A percentile compares a stretch with the other conserved stretches of the same genome.
phyloP scores from a whole-genome alignment of 2,888 invertebrate species.

The Drosophila nr. fundita region DNA sequence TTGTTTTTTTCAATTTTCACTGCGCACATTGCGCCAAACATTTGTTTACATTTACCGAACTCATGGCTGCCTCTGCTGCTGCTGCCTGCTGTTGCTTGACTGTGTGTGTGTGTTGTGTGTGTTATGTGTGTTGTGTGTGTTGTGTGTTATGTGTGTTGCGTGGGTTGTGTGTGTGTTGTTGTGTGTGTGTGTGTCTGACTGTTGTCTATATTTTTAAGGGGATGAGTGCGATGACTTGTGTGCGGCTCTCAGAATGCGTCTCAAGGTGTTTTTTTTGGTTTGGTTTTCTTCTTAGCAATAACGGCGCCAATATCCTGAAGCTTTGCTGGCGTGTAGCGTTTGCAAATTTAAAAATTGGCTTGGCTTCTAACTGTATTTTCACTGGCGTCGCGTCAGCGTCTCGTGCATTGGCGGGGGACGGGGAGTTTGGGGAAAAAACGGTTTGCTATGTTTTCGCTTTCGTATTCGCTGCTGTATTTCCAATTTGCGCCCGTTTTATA shows the following conservation, averaged over 20 bases:
- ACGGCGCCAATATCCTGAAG: slow-evolving; percentile 36
- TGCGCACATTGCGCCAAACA: slow-evolving; percentile 6
- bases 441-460: slow-evolving; percentile 40
- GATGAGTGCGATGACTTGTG: slow-evolving; percentile 2
- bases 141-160: not conserved
- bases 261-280: slow-evolving; percentile 50
- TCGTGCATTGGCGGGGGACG: slow-evolving; percentile 29
- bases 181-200: slow-evolving; percentile 9
- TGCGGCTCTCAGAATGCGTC: slow-evolving; percentile 25
- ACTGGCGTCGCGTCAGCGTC: slow-evolving; percentile 42
- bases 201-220: slow-evolving; percentile 7
- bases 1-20: not conserved
- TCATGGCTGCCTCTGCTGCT: slow-evolving; percentile 50
- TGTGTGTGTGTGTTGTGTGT: slow-evolving; percentile 20
- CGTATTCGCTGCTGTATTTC: slow-evolving; percentile 49
- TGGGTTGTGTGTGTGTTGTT: slow-evolving; percentile 19
- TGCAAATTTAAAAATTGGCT: slow-evolving; percentile 7
- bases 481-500: slow-evolving; percentile 44
- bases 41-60: slow-evolving; percentile 74
- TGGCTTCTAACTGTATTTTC: slow-evolving; percentile 43
- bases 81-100: slow-evolving; percentile 26
- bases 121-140: no score
- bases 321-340: slow-evolving; percentile 2
- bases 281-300: slow-evolving; percentile 9
- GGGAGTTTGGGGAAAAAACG: slow-evolving; percentile 31